Evolutionary conservation across 2,113 vertebrate species (phyloP).

Genomic region (Pycnonotus jocosus): DNA sequence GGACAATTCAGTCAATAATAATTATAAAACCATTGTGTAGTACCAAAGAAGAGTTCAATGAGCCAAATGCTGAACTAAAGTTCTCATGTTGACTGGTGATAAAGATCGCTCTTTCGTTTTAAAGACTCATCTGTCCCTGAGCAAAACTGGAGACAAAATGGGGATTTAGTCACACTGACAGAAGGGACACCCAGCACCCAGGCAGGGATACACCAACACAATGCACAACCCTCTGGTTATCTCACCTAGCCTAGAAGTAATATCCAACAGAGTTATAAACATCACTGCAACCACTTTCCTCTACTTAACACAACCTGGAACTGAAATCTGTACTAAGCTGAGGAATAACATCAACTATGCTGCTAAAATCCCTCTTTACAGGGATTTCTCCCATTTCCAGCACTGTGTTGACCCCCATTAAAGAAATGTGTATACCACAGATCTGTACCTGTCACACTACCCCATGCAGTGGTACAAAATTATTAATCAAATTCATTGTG

Average conservation of each 20-base stretch:
- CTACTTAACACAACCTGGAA: not conserved
- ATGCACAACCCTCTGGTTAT: not conserved
- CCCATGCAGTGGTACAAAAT: not conserved
- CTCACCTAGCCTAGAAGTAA: not conserved
- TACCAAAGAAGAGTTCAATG: not conserved
- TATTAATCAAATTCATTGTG: not conserved
- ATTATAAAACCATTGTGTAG: constrained; percentile 3
- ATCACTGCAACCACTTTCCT: not conserved
- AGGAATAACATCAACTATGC: not conserved
- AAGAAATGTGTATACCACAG: accelerated
- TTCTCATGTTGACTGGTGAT: not conserved
- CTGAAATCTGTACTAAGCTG: not conserved
- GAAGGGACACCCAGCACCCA: not conserved
- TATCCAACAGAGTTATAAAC: not conserved
- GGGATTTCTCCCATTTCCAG: not conserved
- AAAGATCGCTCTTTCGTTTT: not conserved
- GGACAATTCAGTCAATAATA: constrained; percentile 18
- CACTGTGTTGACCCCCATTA: not conserved
- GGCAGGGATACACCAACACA: not conserved
- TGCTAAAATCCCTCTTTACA: not conserved
- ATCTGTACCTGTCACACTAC: not conserved
- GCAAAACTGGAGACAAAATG: not conserved
- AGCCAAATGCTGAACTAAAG: not conserved
- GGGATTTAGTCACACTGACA: not conserved
- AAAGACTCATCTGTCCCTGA: not conserved